phyloP scores from a whole-genome alignment of 2,113 vertebrate species.

The Notothenia rossii region DNA sequence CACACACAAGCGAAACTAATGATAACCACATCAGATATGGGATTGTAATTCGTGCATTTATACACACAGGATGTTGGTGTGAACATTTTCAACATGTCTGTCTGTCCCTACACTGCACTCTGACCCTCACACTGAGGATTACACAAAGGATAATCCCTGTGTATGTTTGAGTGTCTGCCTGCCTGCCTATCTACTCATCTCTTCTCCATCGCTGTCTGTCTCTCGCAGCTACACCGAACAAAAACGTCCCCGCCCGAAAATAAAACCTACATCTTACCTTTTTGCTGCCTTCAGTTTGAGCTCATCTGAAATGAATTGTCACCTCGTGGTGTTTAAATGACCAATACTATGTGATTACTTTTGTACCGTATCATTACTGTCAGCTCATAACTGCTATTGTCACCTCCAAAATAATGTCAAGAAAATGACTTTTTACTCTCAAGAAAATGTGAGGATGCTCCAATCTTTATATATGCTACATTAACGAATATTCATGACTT shows the following conservation, averaged over 20 bases:
- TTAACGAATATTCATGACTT: not conserved
- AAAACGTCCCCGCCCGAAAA: not conserved
- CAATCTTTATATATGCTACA: not conserved
- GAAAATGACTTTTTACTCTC: not conserved
- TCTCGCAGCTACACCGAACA: slow-evolving; percentile 23
- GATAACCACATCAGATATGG: not conserved
- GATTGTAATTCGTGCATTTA: not conserved
- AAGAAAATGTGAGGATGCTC: not conserved
- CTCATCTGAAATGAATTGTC: slow-evolving; percentile 40
- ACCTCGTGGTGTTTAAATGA: slow-evolving; percentile 35
- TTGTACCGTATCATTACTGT: slow-evolving; percentile 47
- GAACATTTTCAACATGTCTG: slow-evolving; percentile 61
- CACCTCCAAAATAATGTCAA: slow-evolving; percentile 11
- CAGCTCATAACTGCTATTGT: slow-evolving; percentile 32
- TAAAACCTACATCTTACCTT: not conserved
- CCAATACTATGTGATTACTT: slow-evolving; percentile 48
- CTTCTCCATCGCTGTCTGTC: not conserved
- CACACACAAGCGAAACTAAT: not conserved
- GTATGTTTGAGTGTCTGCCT: slow-evolving; percentile 56
- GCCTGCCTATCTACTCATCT: slow-evolving; percentile 25
- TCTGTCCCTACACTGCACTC: slow-evolving; percentile 57
- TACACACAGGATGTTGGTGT: slow-evolving; percentile 46
- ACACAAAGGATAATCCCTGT: slow-evolving; percentile 77
- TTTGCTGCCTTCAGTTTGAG: slow-evolving; percentile 17
- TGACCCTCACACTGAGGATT: slow-evolving; percentile 76